phyloP scores from a whole-genome alignment of 1,140 invertebrate genomes.

The Nomia melanderi region DNA sequence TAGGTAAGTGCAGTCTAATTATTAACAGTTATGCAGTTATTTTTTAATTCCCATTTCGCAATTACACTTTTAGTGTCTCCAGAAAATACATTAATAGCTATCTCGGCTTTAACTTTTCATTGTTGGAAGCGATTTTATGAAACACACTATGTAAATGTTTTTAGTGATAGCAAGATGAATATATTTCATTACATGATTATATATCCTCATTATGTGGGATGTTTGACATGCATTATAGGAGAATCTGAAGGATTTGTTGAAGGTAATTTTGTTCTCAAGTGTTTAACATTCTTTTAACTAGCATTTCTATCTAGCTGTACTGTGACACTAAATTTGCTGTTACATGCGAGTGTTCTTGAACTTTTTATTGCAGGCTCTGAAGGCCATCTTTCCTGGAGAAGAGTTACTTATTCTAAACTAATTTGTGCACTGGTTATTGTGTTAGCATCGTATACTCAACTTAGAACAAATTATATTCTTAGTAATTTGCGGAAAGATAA shows the following conservation, averaged over 20 bases:
- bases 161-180: constrained; percentile 90
- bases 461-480: constrained; percentile 86
- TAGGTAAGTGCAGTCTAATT: constrained; percentile 72
- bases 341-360: background rate
- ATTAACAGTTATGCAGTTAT: background rate
- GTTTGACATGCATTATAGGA: constrained; percentile 84
- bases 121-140: constrained; percentile 89
- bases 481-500: constrained; percentile 87
- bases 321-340: background rate
- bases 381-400: constrained; percentile 58
- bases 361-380: constrained; percentile 57
- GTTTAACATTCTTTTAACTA: no score
- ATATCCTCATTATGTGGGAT: constrained; percentile 88
- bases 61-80: constrained; percentile 81
- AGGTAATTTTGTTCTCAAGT: constrained; percentile 65
- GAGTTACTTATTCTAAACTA: constrained; percentile 75
- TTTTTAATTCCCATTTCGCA: background rate
- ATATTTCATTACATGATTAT: constrained; percentile 89
- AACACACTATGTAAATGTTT: constrained; percentile 88
- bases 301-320: no score
- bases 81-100: constrained; percentile 82
- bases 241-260: constrained; percentile 88
- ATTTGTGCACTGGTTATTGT: constrained; percentile 84
- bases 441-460: constrained; percentile 86
- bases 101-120: constrained; percentile 85